phyloP scores from a whole-genome alignment of 2,113 vertebrate genomes.

The Trogon surrucura region DNA sequence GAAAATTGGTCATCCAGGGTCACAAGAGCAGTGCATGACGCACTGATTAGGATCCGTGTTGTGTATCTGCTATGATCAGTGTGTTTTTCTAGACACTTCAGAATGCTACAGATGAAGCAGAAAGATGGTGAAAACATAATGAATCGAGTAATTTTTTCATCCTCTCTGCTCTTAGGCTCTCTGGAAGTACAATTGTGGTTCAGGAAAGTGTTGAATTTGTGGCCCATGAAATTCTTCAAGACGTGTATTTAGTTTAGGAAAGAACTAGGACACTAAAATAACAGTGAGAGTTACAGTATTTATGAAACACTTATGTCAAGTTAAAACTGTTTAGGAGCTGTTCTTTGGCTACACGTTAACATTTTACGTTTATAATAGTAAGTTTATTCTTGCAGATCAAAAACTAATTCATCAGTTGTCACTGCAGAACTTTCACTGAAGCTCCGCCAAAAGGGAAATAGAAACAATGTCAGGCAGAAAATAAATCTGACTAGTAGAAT shows the following conservation, averaged over 20 bases:
- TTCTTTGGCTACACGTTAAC: not conserved
- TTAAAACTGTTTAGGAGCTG: not conserved
- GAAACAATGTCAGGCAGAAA: conserved; percentile 23
- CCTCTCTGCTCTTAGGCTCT: not conserved
- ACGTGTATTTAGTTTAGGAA: not conserved
- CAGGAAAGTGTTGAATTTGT: not conserved
- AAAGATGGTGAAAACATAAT: not conserved
- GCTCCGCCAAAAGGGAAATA: not conserved
- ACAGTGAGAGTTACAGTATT: not conserved
- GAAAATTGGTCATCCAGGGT: conserved; percentile 27
- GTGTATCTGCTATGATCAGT: not conserved
- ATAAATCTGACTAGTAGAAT: not conserved
- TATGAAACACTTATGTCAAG: not conserved
- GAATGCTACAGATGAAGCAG: not conserved
- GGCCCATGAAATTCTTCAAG: not conserved
- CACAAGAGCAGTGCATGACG: conserved; percentile 7
- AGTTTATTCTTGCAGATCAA: conserved; percentile 41
- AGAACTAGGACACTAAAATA: not conserved
- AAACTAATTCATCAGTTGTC: conserved; percentile 37
- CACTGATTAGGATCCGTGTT: not conserved
- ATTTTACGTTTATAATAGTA: not conserved
- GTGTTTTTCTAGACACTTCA: not conserved
- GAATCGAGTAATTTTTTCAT: not conserved
- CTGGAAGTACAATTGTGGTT: not conserved
- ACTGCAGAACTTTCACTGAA: conserved; percentile 19